These are phyloP conservation scores for Drosophila pseudoobscura DNA, from an alignment of 1,140 invertebrate genomes.

Conservation along the genomic window DNA sequence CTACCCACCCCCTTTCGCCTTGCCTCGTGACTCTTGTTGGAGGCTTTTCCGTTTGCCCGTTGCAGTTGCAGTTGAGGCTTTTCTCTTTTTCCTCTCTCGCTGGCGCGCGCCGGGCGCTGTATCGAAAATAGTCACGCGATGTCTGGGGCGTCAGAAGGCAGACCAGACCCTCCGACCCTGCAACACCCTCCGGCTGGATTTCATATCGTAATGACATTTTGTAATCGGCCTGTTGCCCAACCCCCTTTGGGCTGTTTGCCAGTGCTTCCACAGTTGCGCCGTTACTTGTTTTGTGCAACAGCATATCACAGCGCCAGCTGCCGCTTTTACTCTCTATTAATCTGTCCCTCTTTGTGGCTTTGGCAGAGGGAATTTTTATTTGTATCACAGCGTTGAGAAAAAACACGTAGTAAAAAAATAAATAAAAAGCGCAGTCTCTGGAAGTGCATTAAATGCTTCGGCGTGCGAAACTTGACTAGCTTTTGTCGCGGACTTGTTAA, in stretches of 20 bases:
- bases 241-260: constrained; percentile 37
- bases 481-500: too few species aligned
- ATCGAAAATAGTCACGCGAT: constrained; percentile 72
- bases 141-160: constrained; percentile 22
- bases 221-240: constrained; percentile 40
- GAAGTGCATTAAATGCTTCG: too few species aligned
- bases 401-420: too few species aligned
- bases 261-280: constrained; percentile 12
- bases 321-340: neutral
- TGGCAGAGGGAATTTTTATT: neutral
- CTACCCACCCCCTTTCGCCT: constrained; percentile 1
- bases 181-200: constrained; percentile 2
- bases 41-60: neutral
- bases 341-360: neutral
- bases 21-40: constrained; percentile 29
- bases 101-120: constrained; percentile 3
- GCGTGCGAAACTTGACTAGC: too few species aligned
- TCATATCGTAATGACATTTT: constrained; percentile 21
- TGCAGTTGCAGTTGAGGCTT: constrained; percentile 30
- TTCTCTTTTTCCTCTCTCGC: constrained; percentile 6
- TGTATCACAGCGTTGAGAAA: too few species aligned
- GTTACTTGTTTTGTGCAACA: constrained; percentile 35
- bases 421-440: too few species aligned
- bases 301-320: neutral
- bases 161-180: neutral